Percentiles rank a stretch among this genome's conserved stretches.
phyloP scores from a whole-genome alignment of 2,113 vertebrate species.

The Heterotilapia buettikoferi region DNA sequence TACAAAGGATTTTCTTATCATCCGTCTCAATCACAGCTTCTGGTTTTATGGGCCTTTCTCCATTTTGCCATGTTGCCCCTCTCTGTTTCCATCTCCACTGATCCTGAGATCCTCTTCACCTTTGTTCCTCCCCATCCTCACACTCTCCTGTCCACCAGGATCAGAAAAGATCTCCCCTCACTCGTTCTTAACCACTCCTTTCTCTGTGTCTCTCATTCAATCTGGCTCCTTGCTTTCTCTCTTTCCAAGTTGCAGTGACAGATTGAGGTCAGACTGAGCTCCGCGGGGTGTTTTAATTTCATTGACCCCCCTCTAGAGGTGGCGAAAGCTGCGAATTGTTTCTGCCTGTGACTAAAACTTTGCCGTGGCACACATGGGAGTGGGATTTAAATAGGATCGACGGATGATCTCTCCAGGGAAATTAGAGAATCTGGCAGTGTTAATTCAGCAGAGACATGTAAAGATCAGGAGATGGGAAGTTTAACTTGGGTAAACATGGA shows the following conservation, averaged over 20 bases:
- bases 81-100: not conserved
- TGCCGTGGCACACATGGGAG: not conserved
- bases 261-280: constrained; percentile 67
- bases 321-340: constrained; percentile 58
- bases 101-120: constrained; percentile 4
- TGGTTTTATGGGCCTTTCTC: not conserved
- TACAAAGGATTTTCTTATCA: constrained; percentile 36
- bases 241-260: constrained; percentile 55
- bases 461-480: not conserved
- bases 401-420: constrained; percentile 25
- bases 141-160: not conserved
- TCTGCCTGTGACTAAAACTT: constrained; percentile 49
- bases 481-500: not conserved
- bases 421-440: constrained; percentile 7
- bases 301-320: constrained; percentile 65
- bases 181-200: not conserved
- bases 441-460: not conserved
- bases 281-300: constrained; percentile 66
- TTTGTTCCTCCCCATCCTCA: not conserved
- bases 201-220: not conserved
- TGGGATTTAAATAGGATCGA: constrained; percentile 45
- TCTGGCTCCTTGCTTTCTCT: constrained; percentile 7
- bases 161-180: constrained; percentile 8
- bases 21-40: not conserved
- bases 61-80: not conserved